These are phyloP conservation scores for Taenaris catops DNA, from an alignment of 2,888 invertebrate genomes.

Conservation along the genomic window DNA sequence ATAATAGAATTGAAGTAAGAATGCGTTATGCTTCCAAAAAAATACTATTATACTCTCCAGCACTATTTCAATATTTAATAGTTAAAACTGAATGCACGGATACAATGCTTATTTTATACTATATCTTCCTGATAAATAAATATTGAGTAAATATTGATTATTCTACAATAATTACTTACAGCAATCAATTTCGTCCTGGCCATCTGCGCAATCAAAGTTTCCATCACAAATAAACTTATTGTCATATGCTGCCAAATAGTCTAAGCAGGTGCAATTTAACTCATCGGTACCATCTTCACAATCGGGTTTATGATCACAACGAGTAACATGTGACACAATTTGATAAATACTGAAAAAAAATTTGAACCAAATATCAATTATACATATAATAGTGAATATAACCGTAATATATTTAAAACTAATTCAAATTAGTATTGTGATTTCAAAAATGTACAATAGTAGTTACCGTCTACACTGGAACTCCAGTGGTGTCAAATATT, in stretches of 20 bases:
- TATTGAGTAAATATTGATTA: neutral
- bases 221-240: constrained; percentile 86
- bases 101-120: no score
- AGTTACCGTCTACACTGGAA: constrained; percentile 69
- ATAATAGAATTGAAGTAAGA: no score
- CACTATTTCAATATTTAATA: no score
- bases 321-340: constrained; percentile 75
- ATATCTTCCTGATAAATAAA: no score
- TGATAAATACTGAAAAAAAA: constrained; percentile 80
- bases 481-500: constrained; percentile 43
- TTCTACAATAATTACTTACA: constrained; percentile 67
- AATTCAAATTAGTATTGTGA: neutral
- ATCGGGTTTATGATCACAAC: constrained; percentile 85
- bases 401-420: no score
- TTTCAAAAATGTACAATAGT: neutral
- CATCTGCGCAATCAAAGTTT: constrained; percentile 85
- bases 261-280: constrained; percentile 84
- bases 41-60: no score
- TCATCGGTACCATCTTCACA: constrained; percentile 93
- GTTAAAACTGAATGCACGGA: no score
- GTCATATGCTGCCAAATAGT: constrained; percentile 77
- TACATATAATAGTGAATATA: no score
- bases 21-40: no score
- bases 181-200: constrained; percentile 87
- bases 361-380: no score